Evolutionary conservation across 1,140 invertebrate genomes (phyloP).

Genomic region (Tribolium madens): DNA sequence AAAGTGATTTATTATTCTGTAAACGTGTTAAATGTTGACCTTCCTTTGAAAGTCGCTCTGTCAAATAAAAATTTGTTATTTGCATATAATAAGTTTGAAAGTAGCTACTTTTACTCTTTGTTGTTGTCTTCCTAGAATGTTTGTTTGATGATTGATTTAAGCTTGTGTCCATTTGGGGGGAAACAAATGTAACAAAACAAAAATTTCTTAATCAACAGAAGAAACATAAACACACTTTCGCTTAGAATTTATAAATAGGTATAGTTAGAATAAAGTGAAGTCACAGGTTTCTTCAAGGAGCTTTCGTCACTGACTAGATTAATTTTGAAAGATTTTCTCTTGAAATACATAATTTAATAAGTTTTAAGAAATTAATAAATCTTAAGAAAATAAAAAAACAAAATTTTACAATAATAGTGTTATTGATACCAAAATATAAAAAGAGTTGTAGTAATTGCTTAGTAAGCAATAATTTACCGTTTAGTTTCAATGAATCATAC

Average conservation of each 20-base stretch:
- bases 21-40: slow-evolving; percentile 1
- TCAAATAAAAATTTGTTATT: slow-evolving; percentile 15
- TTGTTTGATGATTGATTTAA: not conserved
- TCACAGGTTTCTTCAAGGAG: not conserved
- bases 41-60: slow-evolving; percentile 20
- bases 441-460: not conserved
- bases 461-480: not conserved
- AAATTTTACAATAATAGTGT: too few relatives aligned
- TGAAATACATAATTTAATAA: too few relatives aligned
- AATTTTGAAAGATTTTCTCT: too few relatives aligned
- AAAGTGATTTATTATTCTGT: slow-evolving; percentile 15
- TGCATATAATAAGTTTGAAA: slow-evolving; percentile 35
- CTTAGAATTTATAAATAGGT: not conserved
- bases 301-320: not conserved
- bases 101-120: slow-evolving; percentile 23
- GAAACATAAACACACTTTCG: not conserved
- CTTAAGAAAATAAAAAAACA: too few relatives aligned
- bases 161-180: not conserved
- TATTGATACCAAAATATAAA: not conserved
- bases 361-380: too few relatives aligned
- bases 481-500: not conserved
- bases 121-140: not conserved
- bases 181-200: not conserved
- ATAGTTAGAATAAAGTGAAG: too few relatives aligned
- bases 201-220: not conserved